Evolutionary conservation across 2,888 invertebrate species (phyloP).

Genomic region (Hydrotaea diabolus): DNA sequence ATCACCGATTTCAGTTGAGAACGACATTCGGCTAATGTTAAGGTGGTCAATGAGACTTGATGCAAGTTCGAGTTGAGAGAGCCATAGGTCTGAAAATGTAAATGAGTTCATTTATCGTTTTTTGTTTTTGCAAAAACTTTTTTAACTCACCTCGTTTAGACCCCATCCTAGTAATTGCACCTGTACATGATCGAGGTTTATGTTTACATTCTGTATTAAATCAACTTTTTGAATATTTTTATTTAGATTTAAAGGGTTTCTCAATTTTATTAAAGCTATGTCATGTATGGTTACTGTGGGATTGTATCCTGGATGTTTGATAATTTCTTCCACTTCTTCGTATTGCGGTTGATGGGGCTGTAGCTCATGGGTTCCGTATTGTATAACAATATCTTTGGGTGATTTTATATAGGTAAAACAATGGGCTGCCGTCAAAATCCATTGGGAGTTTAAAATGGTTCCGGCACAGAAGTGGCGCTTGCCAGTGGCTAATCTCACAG

Average conservation of each 20-base stretch:
- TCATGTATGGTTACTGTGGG: slow-evolving; percentile 67
- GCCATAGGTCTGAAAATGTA: slow-evolving; percentile 58
- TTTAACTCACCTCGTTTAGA: slow-evolving; percentile 58
- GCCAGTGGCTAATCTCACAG: slow-evolving; percentile 41
- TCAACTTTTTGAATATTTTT: slow-evolving; percentile 17
- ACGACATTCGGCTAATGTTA: slow-evolving; percentile 49
- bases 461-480: slow-evolving; percentile 64
- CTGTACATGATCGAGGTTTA: background rate
- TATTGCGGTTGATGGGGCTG: slow-evolving; percentile 27
- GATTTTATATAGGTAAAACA: slow-evolving; percentile 64
- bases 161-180: slow-evolving; percentile 63
- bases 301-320: slow-evolving; percentile 66
- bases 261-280: slow-evolving; percentile 61
- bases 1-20: slow-evolving; percentile 45
- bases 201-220: background rate
- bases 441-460: slow-evolving; percentile 57
- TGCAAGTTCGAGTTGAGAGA: slow-evolving; percentile 48
- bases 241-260: background rate
- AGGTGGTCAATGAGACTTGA: slow-evolving; percentile 50
- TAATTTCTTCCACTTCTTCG: slow-evolving; percentile 38
- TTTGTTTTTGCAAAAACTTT: background rate
- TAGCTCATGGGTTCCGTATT: slow-evolving; percentile 55
- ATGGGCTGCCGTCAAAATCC: slow-evolving; percentile 68
- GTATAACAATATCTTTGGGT: slow-evolving; percentile 53
- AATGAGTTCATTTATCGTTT: background rate